These are phyloP conservation scores for Sicus ferrugineus DNA, from an alignment of 2,888 invertebrate genomes.

Conservation along the genomic window DNA sequence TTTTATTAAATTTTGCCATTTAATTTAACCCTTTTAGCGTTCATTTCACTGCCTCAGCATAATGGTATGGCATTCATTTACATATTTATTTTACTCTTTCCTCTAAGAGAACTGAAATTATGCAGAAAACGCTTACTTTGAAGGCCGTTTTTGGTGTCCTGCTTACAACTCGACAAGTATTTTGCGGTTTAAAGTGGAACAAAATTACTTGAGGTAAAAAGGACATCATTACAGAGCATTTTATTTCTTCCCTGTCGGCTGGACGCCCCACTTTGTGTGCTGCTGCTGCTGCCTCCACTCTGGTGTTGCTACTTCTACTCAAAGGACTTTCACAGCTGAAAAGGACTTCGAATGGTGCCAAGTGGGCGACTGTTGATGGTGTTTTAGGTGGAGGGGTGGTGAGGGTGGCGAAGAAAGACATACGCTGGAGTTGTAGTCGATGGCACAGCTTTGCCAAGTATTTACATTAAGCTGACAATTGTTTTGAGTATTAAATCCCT, in stretches of 20 bases:
- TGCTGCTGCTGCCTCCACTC: not conserved
- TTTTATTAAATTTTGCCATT: too few species aligned
- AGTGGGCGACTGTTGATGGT: not conserved
- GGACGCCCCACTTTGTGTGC: not conserved
- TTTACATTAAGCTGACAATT: conserved; percentile 28
- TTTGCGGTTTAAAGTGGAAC: conserved; percentile 22
- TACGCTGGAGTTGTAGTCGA: too few species aligned
- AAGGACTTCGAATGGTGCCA: not conserved
- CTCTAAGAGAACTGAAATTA: conserved; percentile 1
- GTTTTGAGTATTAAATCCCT: conserved; percentile 27
- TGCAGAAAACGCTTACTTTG: not conserved
- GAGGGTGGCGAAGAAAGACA: not conserved
- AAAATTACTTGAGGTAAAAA: conserved; percentile 20
- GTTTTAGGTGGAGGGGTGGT: not conserved
- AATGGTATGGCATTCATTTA: not conserved
- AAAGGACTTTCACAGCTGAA: not conserved
- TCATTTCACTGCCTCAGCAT: too few species aligned
- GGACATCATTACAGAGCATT: conserved; percentile 26
- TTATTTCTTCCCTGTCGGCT: not conserved
- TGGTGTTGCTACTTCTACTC: conserved; percentile 3
- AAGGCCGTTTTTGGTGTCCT: not conserved
- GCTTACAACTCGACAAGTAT: conserved; percentile 13
- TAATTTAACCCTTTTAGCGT: too few species aligned
- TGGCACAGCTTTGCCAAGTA: conserved; percentile 20
- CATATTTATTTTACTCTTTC: not conserved